These are phyloP conservation scores for Tenualosa thibaudeaui DNA, from an alignment of 2,797 vertebrate genomes.

Conservation along the genomic window DNA sequence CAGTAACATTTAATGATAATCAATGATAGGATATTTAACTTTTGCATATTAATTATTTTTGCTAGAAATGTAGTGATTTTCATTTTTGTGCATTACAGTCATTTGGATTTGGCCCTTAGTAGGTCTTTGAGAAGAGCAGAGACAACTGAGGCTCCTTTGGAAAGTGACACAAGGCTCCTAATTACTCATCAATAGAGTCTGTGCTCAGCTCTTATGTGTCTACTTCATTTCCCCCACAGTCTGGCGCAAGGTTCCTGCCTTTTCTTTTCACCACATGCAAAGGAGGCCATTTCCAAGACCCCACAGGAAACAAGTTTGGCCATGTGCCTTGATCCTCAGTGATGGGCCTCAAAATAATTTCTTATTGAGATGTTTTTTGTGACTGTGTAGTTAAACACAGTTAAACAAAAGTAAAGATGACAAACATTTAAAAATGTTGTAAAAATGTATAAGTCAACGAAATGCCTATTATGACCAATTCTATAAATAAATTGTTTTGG, in stretches of 20 bases:
- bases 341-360: too few species aligned
- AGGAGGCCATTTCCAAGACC: background rate
- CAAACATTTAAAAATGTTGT: too few species aligned
- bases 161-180: conserved; percentile 54
- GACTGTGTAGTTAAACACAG: too few species aligned
- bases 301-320: background rate
- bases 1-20: background rate
- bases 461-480: background rate
- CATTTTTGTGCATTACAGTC: background rate
- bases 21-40: background rate
- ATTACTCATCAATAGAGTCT: conserved; percentile 49
- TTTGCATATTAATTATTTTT: background rate
- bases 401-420: too few species aligned
- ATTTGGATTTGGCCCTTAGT: background rate
- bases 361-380: too few species aligned
- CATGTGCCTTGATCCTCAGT: background rate
- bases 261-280: conserved; percentile 1
- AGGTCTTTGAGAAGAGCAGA: background rate
- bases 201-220: conserved; percentile 33
- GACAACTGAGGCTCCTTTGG: conserved; percentile 39
- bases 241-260: background rate
- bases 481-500: background rate
- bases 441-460: too few species aligned
- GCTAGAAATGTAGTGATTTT: background rate
- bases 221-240: conserved; percentile 42